These are phyloP conservation scores for Agrochola litura DNA, from an alignment of 2,888 invertebrate genomes.

Conservation along the genomic window DNA sequence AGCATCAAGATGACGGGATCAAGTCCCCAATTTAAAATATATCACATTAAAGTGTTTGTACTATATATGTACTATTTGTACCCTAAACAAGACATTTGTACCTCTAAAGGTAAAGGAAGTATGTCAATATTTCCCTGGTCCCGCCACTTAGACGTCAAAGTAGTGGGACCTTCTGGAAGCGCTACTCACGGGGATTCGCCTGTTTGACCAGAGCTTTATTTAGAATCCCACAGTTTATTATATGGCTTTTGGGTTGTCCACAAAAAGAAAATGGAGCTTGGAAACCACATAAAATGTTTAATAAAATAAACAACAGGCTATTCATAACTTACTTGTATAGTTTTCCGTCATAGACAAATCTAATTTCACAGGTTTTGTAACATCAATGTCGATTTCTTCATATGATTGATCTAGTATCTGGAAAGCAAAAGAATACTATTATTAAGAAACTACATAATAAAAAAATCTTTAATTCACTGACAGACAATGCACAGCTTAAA, in stretches of 20 bases:
- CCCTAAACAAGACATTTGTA: no score
- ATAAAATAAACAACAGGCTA: neutral
- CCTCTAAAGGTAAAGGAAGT: no score
- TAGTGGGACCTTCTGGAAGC: no score
- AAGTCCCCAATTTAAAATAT: no score
- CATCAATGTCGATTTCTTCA: conserved; percentile 94
- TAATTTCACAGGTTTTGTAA: conserved; percentile 90
- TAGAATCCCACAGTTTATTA: neutral
- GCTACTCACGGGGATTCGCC: neutral
- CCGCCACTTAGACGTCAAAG: no score
- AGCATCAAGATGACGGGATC: no score
- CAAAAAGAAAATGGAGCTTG: neutral
- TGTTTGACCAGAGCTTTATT: neutral
- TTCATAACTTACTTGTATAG: conserved; percentile 81
- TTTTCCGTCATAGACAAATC: conserved; percentile 90
- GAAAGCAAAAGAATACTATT: conserved; percentile 17
- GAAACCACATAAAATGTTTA: neutral
- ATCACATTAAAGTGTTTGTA: no score
- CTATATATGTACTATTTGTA: no score
- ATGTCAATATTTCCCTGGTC: no score
- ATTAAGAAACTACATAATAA: no score
- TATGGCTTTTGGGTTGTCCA: neutral
- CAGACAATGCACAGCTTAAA: neutral
- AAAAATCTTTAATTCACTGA: neutral
- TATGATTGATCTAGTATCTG: conserved; percentile 93